Evolutionary conservation across 2,888 invertebrate genomes (phyloP), one percentile per base, ranked within the genome.

Genomic region (Cremastobaeus sp.): DNA sequence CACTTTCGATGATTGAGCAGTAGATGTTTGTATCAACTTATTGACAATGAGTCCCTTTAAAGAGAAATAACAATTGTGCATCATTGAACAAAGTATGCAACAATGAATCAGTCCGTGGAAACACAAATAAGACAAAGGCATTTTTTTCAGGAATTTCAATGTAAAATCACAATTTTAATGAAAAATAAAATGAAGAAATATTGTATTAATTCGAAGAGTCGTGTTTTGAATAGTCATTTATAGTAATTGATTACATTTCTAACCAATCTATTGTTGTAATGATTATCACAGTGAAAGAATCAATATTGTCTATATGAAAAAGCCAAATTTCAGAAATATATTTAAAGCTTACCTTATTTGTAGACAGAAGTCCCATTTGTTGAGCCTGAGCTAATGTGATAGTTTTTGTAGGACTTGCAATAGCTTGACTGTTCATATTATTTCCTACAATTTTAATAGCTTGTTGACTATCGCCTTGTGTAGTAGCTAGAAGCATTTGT

Each of bases 331-430:
- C n/a, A n/a, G n/a, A n/a, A n/a, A n/a, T n/a, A n/a, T n/a, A n/a
- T n/a, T n/a, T n/a, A n/a, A n/a, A n/a, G n/a, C n/a, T 14, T 15
- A 89, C 83, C 80, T 91, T 90, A 39, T 89, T 88, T 11, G 83
- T 75, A 5, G 89, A 83, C 14, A 91, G 78, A 20, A 91, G 83
- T 15, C 91, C 91, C 90, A 92, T 90, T 81, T 91, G 91, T 77
- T 91, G 90, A 0, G 92, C 92, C 82, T 92, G 91, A 32, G 91
- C 90, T 50, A 92, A 85, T 8, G 92, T 92, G 43, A 92, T 90
- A 0, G 92, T 91, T 85, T 92, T 92, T 3, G 91, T 87, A 1
- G 89, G 87, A 55, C 85, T 88, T 28, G 87, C 81, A 15, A 89
- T 76, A 30, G 79, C 79, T 39, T 80, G 82, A 73, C 64, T 83